These are phyloP conservation scores for Theropithecus gelada DNA, from an alignment of 2,113 vertebrate genomes.

Conservation along the genomic window DNA sequence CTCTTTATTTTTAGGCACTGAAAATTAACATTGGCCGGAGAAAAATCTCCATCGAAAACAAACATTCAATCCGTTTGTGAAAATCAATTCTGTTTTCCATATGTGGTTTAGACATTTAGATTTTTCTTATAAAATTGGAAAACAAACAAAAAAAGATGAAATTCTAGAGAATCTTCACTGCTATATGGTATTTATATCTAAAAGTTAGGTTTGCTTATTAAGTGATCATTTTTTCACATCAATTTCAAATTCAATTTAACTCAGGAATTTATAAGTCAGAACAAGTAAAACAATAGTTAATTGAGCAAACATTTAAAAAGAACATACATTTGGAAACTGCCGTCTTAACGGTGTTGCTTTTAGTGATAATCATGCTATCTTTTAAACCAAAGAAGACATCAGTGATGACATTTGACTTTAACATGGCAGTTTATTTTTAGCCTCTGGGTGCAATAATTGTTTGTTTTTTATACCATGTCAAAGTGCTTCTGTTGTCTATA, in stretches of 20 bases:
- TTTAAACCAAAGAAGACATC: slow-evolving; percentile 77
- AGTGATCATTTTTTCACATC: slow-evolving; percentile 58
- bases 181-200: not conserved
- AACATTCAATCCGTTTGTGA: not conserved
- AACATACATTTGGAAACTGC: slow-evolving; percentile 61
- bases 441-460: not conserved
- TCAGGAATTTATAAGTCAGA: slow-evolving; percentile 53
- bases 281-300: not conserved
- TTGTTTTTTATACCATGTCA: slow-evolving; percentile 62
- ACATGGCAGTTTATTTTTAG: slow-evolving; percentile 67
- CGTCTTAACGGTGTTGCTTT: slow-evolving; percentile 64
- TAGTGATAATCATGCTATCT: slow-evolving; percentile 64
- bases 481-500: slow-evolving; percentile 72
- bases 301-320: slow-evolving; percentile 63
- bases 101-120: not conserved
- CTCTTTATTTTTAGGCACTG: slow-evolving; percentile 8
- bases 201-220: slow-evolving; percentile 33
- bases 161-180: not conserved
- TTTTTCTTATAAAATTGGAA: slow-evolving; percentile 20
- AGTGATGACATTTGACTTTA: slow-evolving; percentile 46
- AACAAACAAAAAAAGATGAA: not conserved
- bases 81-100: slow-evolving; percentile 36
- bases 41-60: slow-evolving; percentile 22
- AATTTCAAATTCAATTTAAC: slow-evolving; percentile 44
- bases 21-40: slow-evolving; percentile 17